Percentiles rank a stretch among this genome's conserved stretches.
Evolutionary conservation across 1,140 invertebrate genomes (phyloP).

Genomic region (Homalodisca vitripennis): DNA sequence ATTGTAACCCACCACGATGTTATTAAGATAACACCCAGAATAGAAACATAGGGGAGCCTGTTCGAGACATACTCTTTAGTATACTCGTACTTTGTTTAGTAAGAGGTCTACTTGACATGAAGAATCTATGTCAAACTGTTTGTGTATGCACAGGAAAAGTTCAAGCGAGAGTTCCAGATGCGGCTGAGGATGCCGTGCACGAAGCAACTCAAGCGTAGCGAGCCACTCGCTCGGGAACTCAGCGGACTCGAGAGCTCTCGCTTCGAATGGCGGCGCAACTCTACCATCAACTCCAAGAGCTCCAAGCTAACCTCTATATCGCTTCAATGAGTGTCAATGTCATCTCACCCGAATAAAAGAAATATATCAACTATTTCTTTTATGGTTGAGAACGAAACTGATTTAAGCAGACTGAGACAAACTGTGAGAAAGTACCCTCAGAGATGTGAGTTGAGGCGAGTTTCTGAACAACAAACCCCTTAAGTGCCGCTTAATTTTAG

Average conservation of each 20-base stretch:
- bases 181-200: constrained; percentile 37
- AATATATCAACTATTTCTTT: constrained; percentile 22
- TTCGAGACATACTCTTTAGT: too few species aligned
- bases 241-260: constrained; percentile 41
- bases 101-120: too few species aligned
- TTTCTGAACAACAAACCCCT: background rate
- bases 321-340: constrained; percentile 28
- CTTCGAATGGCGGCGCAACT: constrained; percentile 41
- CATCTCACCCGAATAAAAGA: constrained; percentile 20
- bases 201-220: constrained; percentile 23
- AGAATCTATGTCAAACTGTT: too few species aligned
- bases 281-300: constrained; percentile 37
- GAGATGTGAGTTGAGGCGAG: constrained; percentile 13
- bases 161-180: constrained; percentile 44
- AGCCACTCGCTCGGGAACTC: constrained; percentile 38
- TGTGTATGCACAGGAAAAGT: constrained; percentile 44
- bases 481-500: background rate
- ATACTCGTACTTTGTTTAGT: too few species aligned
- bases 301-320: constrained; percentile 28
- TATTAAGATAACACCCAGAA: too few species aligned
- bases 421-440: constrained; percentile 3
- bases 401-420: constrained; percentile 4
- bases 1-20: too few species aligned
- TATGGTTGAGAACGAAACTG: constrained; percentile 27
- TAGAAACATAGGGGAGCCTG: too few species aligned